Evolutionary conservation across 2,888 invertebrate species (phyloP).

Genomic region (Eilema sororculum): DNA sequence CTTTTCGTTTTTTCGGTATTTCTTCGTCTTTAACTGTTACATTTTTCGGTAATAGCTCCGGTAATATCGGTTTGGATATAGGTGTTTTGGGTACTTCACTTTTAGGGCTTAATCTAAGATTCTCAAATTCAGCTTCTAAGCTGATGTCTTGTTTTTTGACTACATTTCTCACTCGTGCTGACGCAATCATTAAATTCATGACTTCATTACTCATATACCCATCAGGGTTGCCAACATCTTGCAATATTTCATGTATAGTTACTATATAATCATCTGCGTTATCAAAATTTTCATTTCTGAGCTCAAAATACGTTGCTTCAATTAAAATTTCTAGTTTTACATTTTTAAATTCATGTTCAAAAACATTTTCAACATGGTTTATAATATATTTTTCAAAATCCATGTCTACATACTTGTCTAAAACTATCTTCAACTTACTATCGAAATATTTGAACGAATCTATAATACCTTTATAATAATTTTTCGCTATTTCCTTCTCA

Average conservation of each 20-base stretch:
- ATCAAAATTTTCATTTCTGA: slow-evolving; percentile 55
- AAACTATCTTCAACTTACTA: slow-evolving; percentile 49
- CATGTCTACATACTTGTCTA: slow-evolving; percentile 30
- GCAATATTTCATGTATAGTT: slow-evolving; percentile 65
- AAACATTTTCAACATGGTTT: slow-evolving; percentile 48
- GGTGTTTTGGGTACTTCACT: slow-evolving; percentile 62
- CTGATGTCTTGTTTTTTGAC: slow-evolving; percentile 42
- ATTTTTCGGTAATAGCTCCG: slow-evolving; percentile 50
- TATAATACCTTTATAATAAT: slow-evolving; percentile 69
- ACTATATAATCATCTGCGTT: slow-evolving; percentile 66
- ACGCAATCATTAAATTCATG: slow-evolving; percentile 67
- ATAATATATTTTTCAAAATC: slow-evolving; percentile 58
- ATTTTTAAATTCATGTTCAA: slow-evolving; percentile 51
- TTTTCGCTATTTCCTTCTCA: slow-evolving; percentile 67
- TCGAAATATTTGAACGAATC: slow-evolving; percentile 57
- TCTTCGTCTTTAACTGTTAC: slow-evolving; percentile 69
- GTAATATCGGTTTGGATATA: slow-evolving; percentile 51
- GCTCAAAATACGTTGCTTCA: slow-evolving; percentile 69
- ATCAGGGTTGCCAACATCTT: slow-evolving; percentile 49
- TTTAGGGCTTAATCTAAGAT: slow-evolving; percentile 59
- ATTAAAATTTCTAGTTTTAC: slow-evolving; percentile 64
- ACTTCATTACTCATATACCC: slow-evolving; percentile 66
- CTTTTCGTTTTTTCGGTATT: slow-evolving; percentile 66
- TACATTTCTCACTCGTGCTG: slow-evolving; percentile 58
- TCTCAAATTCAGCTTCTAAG: slow-evolving; percentile 63